phyloP scores from a whole-genome alignment of 2,797 vertebrate species.

The Tinamus major region DNA sequence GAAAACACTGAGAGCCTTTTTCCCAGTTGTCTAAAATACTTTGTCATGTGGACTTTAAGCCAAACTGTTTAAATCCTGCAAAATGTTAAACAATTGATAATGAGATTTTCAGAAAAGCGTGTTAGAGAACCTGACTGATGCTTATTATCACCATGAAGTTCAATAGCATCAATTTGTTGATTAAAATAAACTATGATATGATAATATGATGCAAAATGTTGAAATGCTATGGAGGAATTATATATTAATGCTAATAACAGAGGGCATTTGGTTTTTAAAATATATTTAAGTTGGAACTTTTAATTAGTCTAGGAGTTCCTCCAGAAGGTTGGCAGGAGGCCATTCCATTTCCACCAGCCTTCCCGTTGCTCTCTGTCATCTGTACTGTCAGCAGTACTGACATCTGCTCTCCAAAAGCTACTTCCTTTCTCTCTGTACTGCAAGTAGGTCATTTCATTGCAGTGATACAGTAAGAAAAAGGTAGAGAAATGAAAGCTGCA shows the following conservation, averaged over 20 bases:
- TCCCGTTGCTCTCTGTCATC: accelerated
- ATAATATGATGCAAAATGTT: background rate
- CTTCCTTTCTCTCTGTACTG: background rate
- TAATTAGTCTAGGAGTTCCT: background rate
- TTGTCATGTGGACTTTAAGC: background rate
- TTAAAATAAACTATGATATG: background rate
- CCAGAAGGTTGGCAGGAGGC: background rate
- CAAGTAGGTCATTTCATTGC: background rate
- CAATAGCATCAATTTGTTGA: background rate
- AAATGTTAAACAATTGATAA: slow-evolving; percentile 8
- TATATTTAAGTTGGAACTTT: background rate
- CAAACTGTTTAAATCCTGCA: slow-evolving; percentile 1
- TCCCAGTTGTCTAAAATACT: background rate
- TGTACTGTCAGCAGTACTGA: accelerated
- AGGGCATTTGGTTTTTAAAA: no score
- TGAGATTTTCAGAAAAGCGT: background rate
- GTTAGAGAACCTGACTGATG: background rate
- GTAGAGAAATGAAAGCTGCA: background rate
- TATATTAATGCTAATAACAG: background rate
- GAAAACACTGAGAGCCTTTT: background rate
- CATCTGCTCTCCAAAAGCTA: slow-evolving; percentile 28
- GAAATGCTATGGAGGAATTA: background rate
- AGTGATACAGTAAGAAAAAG: background rate
- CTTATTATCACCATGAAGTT: background rate
- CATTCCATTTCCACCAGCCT: background rate